Evolutionary conservation across 1,140 invertebrate genomes (phyloP), one percentile per base, ranked within the genome.

Genomic region (Lutraria rhynchaena): DNA sequence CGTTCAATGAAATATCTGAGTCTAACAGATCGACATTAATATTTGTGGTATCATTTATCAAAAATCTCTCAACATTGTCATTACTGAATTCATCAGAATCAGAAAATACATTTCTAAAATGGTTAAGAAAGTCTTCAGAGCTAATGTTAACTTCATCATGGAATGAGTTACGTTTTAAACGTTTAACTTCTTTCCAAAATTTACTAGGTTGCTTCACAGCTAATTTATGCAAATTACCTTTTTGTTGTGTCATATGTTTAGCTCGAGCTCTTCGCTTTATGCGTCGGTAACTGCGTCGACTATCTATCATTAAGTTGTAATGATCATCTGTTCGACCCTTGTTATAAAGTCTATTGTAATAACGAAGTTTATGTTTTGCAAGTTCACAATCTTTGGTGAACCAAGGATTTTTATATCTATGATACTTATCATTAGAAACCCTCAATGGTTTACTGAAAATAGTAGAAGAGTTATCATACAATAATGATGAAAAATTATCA

Each of bases 401-500:
- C 61, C 61, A 65, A 7, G 41, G 33, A 41, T 35, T 65, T 19
- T 17, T 41, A 44, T 9, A 65, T 44, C 41, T 41, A 3, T 31
- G 31, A 3, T 22, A 22, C 22, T 65, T 44, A 1, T 58, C 22
- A 58, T 3, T 11, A 24, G 13, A 1, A 13, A 3, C 1, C 19
- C 5, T 27, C 22, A 19, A 19, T 22, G 61, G 35, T 35, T 22
- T 37, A 5, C 31, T 35, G n/a, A 65, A 65, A 65, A 65, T 17
- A 22, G 13, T 65, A 37, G 22, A 41, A 4, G 61, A n/a, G 15
- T 65, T 65, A 41, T 65, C 41, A 29, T 65, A 65, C 3, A 65
- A 3, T 4, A 19, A 7, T 22, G 7, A 7, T 4, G 61, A 35
- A 9, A 65, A 7, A 4, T 65, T 7, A 41, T 41, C 31, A 9